Percentiles rank a stretch among this genome's conserved stretches.
Conservation (phyloP, 2,113 vertebrate genomes). For the Oxyruncus cristatus region DNA sequence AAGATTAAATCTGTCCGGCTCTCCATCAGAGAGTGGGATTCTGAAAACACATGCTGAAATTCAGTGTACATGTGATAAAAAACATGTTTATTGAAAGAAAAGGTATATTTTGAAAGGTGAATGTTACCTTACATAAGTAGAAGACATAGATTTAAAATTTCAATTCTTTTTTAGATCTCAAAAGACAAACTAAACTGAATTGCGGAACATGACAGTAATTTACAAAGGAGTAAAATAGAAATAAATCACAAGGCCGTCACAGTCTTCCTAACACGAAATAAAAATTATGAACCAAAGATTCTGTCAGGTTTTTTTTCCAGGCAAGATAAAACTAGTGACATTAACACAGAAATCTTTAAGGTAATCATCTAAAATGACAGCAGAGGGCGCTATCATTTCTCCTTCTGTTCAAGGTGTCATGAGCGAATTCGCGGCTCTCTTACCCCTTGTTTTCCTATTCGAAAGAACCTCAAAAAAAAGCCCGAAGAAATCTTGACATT, state of each 20-base stretch:
- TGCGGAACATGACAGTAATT: background rate
- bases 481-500: background rate
- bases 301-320: background rate
- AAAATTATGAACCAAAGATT: background rate
- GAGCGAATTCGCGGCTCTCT: fast-evolving
- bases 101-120: background rate
- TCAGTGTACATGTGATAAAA: background rate
- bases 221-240: background rate
- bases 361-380: background rate
- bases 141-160: background rate
- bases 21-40: background rate
- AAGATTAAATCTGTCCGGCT: background rate
- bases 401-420: fast-evolving
- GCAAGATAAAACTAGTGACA: background rate
- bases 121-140: background rate
- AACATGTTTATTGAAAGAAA: background rate
- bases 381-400: slow-evolving; percentile 46
- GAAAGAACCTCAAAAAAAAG: background rate
- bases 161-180: background rate
- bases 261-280: background rate
- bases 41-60: background rate
- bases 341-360: background rate
- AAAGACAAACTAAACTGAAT: background rate
- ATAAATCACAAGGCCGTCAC: background rate
- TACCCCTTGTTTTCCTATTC: fast-evolving